Evolutionary conservation across 2,888 invertebrate species (phyloP).

Genomic region (Germaria angustata): DNA sequence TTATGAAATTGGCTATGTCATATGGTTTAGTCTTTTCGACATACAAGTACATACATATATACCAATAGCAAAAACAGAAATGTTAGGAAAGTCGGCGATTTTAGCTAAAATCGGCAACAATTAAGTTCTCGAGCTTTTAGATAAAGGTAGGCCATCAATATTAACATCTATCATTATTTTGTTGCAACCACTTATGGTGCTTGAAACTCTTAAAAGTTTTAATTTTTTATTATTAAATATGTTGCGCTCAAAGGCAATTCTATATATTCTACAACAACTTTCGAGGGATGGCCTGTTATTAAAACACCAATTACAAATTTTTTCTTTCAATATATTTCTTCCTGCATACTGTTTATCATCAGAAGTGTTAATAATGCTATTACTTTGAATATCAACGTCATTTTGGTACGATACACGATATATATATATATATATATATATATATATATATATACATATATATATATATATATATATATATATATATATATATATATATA

Average conservation of each 20-base stretch:
- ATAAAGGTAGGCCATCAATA: slow-evolving; percentile 50
- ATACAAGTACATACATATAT: no score
- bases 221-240: background rate
- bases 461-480: no score
- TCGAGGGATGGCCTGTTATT: background rate
- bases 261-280: background rate
- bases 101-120: slow-evolving; percentile 41
- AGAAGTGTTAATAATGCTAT: background rate
- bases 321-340: slow-evolving; percentile 26
- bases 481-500: no score
- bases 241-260: background rate
- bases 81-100: slow-evolving; percentile 11
- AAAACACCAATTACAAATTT: slow-evolving; percentile 4
- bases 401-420: no score
- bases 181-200: background rate
- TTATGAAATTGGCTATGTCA: slow-evolving; percentile 6
- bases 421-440: no score
- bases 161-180: slow-evolving; percentile 41
- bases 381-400: background rate
- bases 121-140: slow-evolving; percentile 36
- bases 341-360: background rate
- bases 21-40: slow-evolving; percentile 14
- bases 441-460: no score
- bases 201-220: slow-evolving; percentile 20
- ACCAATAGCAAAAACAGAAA: slow-evolving; percentile 45